Evolutionary conservation across 2,797 vertebrate genomes (phyloP).

Genomic region (Falco berigora): DNA sequence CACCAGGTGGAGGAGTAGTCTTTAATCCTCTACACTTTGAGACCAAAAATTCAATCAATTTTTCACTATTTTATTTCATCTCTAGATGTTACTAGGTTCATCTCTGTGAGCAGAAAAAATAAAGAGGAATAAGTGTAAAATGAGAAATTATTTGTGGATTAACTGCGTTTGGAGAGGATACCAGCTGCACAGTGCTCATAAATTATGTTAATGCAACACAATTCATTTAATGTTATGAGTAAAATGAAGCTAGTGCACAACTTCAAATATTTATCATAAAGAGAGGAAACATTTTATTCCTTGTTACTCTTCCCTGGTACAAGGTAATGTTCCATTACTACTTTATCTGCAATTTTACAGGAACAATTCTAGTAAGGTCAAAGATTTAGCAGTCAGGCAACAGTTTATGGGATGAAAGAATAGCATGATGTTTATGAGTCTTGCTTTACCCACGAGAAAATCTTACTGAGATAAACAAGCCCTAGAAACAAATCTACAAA

Average conservation of each 20-base stretch:
- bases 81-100: neutral
- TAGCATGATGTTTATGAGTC: neutral
- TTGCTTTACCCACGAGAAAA: neutral
- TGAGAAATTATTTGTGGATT: neutral
- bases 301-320: neutral
- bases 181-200: neutral
- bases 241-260: neutral
- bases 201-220: neutral
- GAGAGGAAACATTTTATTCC: neutral
- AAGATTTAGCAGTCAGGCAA: neutral
- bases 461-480: neutral
- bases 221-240: neutral
- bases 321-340: neutral
- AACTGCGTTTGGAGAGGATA: neutral
- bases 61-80: neutral
- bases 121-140: neutral
- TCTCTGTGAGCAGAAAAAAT: neutral
- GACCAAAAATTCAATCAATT: neutral
- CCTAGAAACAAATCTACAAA: neutral
- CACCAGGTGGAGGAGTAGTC: neutral
- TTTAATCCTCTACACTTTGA: neutral
- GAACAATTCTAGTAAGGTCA: neutral
- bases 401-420: neutral
- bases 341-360: neutral
- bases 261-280: neutral